Base-by-base conservation (phyloP, 2,888 invertebrate genomes). In the Baronia brevicornis region DNA sequence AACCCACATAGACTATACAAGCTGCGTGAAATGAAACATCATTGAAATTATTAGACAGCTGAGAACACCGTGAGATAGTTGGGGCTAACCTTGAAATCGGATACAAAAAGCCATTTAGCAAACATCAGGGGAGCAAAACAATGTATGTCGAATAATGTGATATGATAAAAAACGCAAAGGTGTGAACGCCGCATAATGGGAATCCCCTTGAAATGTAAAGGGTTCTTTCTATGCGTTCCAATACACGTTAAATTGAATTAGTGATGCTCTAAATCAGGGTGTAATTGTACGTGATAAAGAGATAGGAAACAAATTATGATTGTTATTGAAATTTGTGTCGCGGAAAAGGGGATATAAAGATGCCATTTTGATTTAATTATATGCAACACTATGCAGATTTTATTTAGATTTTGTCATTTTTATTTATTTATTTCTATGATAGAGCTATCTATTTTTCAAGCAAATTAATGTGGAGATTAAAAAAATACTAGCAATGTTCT, bases 101-200 rank as follows among this genome's bases (percentile, higher is more conserved):
- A 54, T 48, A 49, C 40, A 59, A 64, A 58, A 55, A 60, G 50
- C 44, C 49, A 55, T 64, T 67, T 63, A 62, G 60, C 66, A 63
- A 65, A 64, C 51, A 65, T 45, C 38, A 56, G 59, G 69, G 66
- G 53, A 29, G 38, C 40, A 25, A 48, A 51, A 56, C 50, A 51
- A 66, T 53, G 38, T 38, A 36, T 28, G 42, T 18, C n/a, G n/a
- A 43, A 44, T 33, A 30, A 34, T 41, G 39, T 29, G 30, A 38
- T 35, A 23, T 33, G 19, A 38, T 31, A 48, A 48, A 51, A 51
- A 46, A 43, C 35, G 28, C 32, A 52, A 60, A 61, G 55, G 61
- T 61, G 60, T 58, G 49, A 58, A 52, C 48, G 25, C 7, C 18
- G 5, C 17, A 9, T 11, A 13, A 34, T 28, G 33, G 33, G n/a